These are phyloP conservation scores for Spodoptera exigua DNA, from an alignment of 2,888 invertebrate genomes.

Conservation along the genomic window DNA sequence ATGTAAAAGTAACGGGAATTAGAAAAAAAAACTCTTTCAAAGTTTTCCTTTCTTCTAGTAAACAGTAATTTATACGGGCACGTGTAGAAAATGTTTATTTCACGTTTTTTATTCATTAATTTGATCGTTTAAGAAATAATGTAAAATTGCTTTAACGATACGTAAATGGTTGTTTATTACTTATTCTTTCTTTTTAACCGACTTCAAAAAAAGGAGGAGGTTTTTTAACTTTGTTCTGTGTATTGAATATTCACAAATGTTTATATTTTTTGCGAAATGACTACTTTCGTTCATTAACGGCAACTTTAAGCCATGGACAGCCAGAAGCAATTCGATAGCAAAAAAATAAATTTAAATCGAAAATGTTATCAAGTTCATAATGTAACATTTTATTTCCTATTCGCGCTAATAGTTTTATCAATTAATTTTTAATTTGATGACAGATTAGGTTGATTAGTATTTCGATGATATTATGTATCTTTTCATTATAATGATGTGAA, in stretches of 20 bases:
- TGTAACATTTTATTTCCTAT: slow-evolving; percentile 7
- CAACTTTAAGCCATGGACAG: no score
- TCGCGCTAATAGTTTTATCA: slow-evolving; percentile 26
- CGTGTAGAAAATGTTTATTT: slow-evolving; percentile 3
- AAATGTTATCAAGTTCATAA: slow-evolving; percentile 18
- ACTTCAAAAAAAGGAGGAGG: no score
- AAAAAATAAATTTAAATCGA: slow-evolving; percentile 19
- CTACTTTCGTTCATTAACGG: no score
- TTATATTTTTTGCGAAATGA: no score
- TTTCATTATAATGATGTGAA: slow-evolving; percentile 12
- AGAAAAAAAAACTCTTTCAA: background rate
- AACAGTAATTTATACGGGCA: slow-evolving; percentile 2
- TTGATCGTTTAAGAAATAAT: no score
- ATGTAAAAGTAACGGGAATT: slow-evolving; percentile 1
- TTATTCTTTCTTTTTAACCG: no score
- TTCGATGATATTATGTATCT: slow-evolving; percentile 23
- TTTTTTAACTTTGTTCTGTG: no score
- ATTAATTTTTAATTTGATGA: slow-evolving; percentile 37
- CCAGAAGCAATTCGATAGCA: no score
- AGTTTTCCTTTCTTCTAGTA: slow-evolving; percentile 1
- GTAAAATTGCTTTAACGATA: no score
- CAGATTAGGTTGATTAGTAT: slow-evolving; percentile 20
- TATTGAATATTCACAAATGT: no score
- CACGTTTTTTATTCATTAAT: no score
- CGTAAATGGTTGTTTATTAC: no score